Evolutionary conservation across 2,888 invertebrate genomes (phyloP).

Genomic region (Nomada goodeniana): DNA sequence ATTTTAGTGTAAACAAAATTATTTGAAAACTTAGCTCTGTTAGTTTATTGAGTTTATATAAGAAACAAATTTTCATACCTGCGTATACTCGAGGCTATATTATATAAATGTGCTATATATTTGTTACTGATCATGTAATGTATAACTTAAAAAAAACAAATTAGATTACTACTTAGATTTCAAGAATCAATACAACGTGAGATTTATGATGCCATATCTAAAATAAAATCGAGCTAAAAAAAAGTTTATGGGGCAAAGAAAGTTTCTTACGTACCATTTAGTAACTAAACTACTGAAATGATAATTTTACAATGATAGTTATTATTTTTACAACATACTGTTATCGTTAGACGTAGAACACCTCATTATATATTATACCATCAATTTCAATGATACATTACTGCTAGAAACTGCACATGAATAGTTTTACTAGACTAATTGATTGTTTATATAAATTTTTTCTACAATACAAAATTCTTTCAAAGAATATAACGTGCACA

Average conservation of each 20-base stretch:
- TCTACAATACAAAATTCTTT: neutral
- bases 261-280: conserved; percentile 52
- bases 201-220: conserved; percentile 56
- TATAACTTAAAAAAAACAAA: conserved; percentile 29
- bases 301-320: conserved; percentile 52
- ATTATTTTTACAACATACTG: conserved; percentile 57
- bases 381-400: conserved; percentile 30
- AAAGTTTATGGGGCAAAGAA: conserved; percentile 37
- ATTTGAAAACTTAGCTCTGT: conserved; percentile 49
- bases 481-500: neutral
- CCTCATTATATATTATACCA: conserved; percentile 35
- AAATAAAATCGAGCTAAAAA: conserved; percentile 42
- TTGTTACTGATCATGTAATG: conserved; percentile 37
- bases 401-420: conserved; percentile 23
- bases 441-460: conserved; percentile 16
- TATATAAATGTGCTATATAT: conserved; percentile 49
- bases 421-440: conserved; percentile 22
- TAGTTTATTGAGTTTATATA: conserved; percentile 55
- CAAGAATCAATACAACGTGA: conserved; percentile 36
- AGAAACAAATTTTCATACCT: conserved; percentile 48
- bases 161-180: conserved; percentile 24
- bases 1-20: conserved; percentile 49
- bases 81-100: conserved; percentile 48
- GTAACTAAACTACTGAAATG: conserved; percentile 45
- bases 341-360: conserved; percentile 45